These are phyloP conservation scores for Chondrilla cf. caribensis DNA, from an alignment of 37 sponge, comb jelly and placozoan species.

Conservation along the genomic window DNA sequence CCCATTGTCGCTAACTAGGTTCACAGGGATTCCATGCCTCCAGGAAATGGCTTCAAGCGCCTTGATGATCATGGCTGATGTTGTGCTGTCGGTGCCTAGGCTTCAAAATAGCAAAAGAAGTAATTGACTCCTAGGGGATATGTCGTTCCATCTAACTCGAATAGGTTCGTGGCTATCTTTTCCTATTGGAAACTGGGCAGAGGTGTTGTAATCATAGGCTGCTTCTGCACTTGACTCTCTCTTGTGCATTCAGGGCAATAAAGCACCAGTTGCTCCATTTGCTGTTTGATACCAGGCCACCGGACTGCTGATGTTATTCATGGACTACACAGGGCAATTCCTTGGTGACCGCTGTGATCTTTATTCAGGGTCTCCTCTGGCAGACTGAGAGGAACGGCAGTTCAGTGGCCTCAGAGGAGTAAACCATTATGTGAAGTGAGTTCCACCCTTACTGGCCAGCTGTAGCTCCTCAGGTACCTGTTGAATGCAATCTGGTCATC, in stretches of 20 bases:
- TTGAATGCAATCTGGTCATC: slow-evolving; percentile 35
- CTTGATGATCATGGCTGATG: neutral
- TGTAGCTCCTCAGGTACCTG: neutral
- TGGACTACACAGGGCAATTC: slow-evolving; percentile 1
- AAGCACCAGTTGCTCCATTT: neutral
- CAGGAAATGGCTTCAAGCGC: neutral
- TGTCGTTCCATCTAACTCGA: neutral
- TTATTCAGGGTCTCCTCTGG: slow-evolving; percentile 26
- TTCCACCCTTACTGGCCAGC: slow-evolving; percentile 29
- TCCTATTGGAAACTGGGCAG: neutral
- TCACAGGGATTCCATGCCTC: neutral
- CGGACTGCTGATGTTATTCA: slow-evolving; percentile 27
- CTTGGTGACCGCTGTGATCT: slow-evolving; percentile 44
- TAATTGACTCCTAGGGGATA: neutral
- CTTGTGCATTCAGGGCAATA: slow-evolving; percentile 5
- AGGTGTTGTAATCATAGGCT: neutral
- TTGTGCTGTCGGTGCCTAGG: neutral
- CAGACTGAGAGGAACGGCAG: slow-evolving; percentile 23
- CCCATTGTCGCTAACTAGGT: neutral
- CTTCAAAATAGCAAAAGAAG: neutral
- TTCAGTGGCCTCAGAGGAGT: slow-evolving; percentile 26
- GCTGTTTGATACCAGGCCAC: slow-evolving; percentile 15
- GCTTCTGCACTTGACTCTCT: neutral
- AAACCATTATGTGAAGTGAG: slow-evolving; percentile 7
- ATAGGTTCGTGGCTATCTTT: neutral